These are phyloP conservation scores for Lacanobia oleracea DNA, from an alignment of 2,888 invertebrate species.

Conservation along the genomic window DNA sequence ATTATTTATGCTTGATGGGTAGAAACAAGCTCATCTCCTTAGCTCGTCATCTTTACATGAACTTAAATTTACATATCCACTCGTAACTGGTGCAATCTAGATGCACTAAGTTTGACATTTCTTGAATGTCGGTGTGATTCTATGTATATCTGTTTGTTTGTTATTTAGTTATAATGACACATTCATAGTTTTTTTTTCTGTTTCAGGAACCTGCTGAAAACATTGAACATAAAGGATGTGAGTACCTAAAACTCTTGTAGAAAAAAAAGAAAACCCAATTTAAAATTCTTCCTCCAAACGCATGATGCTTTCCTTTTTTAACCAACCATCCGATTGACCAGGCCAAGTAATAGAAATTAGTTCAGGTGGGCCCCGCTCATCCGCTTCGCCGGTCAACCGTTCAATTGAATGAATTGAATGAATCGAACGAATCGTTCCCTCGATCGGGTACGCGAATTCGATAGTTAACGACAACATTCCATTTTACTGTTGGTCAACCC, in stretches of 20 bases:
- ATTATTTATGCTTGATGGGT: no score
- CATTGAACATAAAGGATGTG: conserved; percentile 42
- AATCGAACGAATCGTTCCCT: conserved; percentile 66
- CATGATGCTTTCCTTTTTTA: conserved; percentile 54
- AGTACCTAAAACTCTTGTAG: conserved; percentile 21
- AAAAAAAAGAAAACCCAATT: conserved; percentile 25
- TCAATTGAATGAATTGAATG: conserved; percentile 78
- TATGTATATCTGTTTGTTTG: no score
- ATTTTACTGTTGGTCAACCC: conserved; percentile 55
- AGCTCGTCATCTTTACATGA: no score
- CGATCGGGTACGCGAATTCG: conserved; percentile 69
- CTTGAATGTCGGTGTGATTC: no score
- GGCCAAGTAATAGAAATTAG: conserved; percentile 76
- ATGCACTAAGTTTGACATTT: no score
- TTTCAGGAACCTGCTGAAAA: conserved; percentile 34
- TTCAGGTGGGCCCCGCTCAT: conserved; percentile 75
- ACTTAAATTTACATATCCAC: no score
- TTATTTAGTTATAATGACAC: no score
- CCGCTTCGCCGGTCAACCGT: conserved; percentile 75
- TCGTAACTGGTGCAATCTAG: no score
- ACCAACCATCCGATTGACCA: conserved; percentile 65
- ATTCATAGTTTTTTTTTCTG: conserved; percentile 14
- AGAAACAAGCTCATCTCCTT: no score
- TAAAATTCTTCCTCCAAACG: conserved; percentile 32
- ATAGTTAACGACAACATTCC: conserved; percentile 68